Percentiles rank a stretch among this genome's conserved stretches.
phyloP scores from a whole-genome alignment of 2,888 invertebrate species.

The Unio delphinus region DNA sequence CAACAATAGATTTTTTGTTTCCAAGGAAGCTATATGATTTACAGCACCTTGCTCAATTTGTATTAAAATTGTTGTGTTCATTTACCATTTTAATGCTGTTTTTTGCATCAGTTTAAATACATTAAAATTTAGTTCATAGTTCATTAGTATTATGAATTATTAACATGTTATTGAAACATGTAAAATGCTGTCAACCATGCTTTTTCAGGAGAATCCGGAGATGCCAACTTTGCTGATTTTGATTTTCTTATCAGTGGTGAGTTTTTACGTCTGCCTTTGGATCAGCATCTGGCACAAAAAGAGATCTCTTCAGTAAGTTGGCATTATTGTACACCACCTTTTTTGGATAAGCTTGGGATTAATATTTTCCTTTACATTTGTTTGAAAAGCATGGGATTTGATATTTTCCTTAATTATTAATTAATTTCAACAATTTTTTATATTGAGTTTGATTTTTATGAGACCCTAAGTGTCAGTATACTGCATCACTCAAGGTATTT shows the following conservation, averaged over 20 bases:
- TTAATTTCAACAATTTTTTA: background rate
- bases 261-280: constrained; percentile 82
- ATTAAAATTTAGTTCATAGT: too few species aligned
- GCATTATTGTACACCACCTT: background rate
- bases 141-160: too few species aligned
- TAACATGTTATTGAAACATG: too few species aligned
- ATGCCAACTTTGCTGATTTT: constrained; percentile 73
- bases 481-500: too few species aligned
- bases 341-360: constrained; percentile 76
- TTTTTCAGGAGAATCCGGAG: constrained; percentile 29
- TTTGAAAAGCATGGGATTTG: constrained; percentile 76
- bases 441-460: too few species aligned
- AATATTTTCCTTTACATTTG: background rate
- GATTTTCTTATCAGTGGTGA: constrained; percentile 92
- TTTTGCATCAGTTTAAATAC: too few species aligned
- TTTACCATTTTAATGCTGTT: too few species aligned
- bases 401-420: background rate
- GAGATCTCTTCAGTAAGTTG: constrained; percentile 78
- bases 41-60: too few species aligned
- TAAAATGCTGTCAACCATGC: background rate
- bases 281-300: constrained; percentile 82
- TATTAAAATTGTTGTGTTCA: too few species aligned
- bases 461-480: too few species aligned
- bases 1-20: too few species aligned
- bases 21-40: too few species aligned